Percentiles rank a stretch among this genome's conserved stretches.
phyloP scores from a whole-genome alignment of 2,888 invertebrate genomes.

The Agrilus mali region DNA sequence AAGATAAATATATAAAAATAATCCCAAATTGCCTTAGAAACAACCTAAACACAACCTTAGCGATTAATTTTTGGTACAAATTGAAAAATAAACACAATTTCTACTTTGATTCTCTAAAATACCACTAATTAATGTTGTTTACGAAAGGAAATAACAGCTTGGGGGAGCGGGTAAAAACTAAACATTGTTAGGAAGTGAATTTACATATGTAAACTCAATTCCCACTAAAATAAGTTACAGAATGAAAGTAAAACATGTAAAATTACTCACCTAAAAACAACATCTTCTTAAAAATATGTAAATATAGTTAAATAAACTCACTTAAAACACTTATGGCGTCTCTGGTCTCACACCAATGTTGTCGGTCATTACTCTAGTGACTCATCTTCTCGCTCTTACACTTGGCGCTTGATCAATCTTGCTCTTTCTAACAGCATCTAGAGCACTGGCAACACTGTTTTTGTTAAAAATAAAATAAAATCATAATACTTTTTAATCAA shows the following conservation, averaged over 20 bases:
- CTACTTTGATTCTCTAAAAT: no score
- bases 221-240: no score
- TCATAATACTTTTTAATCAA: no score
- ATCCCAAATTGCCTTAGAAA: no score
- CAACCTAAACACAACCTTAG: no score
- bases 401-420: neutral
- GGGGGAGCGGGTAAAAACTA: slow-evolving; percentile 18
- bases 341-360: slow-evolving; percentile 14
- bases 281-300: slow-evolving; percentile 17
- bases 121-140: slow-evolving; percentile 14
- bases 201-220: no score
- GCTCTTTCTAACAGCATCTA: neutral
- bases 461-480: no score
- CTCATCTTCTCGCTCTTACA: neutral
- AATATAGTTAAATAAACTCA: slow-evolving; percentile 20
- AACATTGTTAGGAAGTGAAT: neutral
- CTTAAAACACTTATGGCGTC: slow-evolving; percentile 26
- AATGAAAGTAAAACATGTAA: neutral
- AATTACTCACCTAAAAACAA: slow-evolving; percentile 21
- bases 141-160: slow-evolving; percentile 23
- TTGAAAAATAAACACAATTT: no score
- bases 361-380: slow-evolving; percentile 6
- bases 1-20: no score
- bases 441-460: no score
- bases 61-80: no score